phyloP scores from a whole-genome alignment of 2,888 invertebrate genomes.

The Pachycephus smyrnensis region DNA sequence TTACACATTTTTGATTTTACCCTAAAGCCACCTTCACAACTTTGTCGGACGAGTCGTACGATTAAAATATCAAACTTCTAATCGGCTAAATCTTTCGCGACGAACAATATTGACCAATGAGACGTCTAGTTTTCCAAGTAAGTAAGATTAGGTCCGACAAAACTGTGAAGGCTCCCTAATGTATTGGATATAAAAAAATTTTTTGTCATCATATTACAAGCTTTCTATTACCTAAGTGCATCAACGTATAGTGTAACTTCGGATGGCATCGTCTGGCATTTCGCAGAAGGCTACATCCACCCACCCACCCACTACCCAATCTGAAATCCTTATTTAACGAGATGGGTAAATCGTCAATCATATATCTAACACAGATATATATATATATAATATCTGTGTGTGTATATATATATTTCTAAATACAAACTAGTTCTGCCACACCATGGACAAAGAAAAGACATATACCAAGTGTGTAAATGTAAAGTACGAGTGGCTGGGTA shows the following conservation, averaged over 20 bases:
- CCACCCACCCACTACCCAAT: slow-evolving; percentile 20
- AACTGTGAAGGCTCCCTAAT: too few relatives aligned
- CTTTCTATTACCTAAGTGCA: neutral
- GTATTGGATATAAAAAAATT: too few relatives aligned
- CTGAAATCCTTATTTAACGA: slow-evolving; percentile 28
- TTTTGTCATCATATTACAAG: neutral
- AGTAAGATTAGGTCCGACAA: neutral
- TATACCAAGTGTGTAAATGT: neutral
- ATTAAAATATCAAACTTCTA: too few relatives aligned
- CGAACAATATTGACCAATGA: neutral
- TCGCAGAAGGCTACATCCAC: slow-evolving; percentile 39
- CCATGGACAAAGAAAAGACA: neutral
- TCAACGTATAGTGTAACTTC: neutral
- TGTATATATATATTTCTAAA: too few relatives aligned
- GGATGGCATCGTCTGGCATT: slow-evolving; percentile 36
- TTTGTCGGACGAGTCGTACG: too few relatives aligned
- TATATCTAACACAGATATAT: too few relatives aligned
- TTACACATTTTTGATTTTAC: neutral
- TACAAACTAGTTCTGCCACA: neutral
- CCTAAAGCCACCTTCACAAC: neutral
- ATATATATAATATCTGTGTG: too few relatives aligned
- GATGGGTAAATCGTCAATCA: neutral
- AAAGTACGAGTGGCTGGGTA: neutral
- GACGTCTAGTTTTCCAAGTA: neutral
- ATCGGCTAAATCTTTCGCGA: neutral